Evolutionary conservation across 2,888 invertebrate genomes (phyloP).

Genomic region (Trisateles emortualis): DNA sequence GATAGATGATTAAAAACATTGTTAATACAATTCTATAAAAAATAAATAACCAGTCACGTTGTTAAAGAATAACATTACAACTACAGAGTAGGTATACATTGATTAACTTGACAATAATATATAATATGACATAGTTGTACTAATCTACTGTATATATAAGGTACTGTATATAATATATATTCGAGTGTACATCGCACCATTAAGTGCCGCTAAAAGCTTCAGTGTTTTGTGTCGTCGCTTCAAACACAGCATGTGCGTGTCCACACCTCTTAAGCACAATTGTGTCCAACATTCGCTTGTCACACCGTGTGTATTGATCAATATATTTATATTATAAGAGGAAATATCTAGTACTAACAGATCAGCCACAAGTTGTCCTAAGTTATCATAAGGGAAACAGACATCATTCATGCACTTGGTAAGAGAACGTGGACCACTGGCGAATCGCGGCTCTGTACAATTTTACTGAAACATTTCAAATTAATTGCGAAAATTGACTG

Average conservation of each 20-base stretch:
- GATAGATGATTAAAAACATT: constrained; percentile 24
- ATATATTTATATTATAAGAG: constrained; percentile 43
- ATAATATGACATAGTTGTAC: constrained; percentile 3
- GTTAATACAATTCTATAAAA: constrained; percentile 29
- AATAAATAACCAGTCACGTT: constrained; percentile 24
- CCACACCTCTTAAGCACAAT: constrained; percentile 49
- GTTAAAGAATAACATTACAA: constrained; percentile 6
- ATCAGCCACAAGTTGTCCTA: constrained; percentile 71
- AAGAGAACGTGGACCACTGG: constrained; percentile 64
- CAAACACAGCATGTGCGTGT: constrained; percentile 36
- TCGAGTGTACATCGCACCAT: constrained; percentile 39
- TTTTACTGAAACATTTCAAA: constrained; percentile 19
- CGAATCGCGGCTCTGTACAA: constrained; percentile 34
- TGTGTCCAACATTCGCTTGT: constrained; percentile 48
- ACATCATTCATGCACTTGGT: constrained; percentile 69
- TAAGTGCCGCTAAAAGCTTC: constrained; percentile 59
- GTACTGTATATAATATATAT: constrained; percentile 17
- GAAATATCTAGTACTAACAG: constrained; percentile 65
- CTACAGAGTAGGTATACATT: constrained; percentile 1
- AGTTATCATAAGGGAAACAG: constrained; percentile 62
- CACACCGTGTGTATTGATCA: constrained; percentile 48
- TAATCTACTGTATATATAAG: constrained; percentile 3
- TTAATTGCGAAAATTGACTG: not conserved
- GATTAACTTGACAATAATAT: not conserved
- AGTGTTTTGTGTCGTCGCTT: constrained; percentile 41